Evolutionary conservation across 2,797 vertebrate genomes (phyloP).

Genomic region (Sebastes elongatus): DNA sequence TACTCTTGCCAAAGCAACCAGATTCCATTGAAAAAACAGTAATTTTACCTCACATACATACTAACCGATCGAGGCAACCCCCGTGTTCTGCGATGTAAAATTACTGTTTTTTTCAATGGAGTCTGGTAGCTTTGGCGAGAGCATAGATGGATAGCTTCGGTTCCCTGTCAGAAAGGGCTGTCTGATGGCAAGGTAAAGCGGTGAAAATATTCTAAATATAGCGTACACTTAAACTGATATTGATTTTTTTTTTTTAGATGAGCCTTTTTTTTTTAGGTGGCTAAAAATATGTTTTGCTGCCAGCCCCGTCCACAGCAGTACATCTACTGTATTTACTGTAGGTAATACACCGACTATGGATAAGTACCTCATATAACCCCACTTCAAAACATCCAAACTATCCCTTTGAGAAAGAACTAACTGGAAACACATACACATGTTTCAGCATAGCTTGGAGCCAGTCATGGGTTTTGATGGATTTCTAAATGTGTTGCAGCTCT

Average conservation of each 20-base stretch:
- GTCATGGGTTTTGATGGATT: slow-evolving; percentile 20
- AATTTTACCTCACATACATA: not conserved
- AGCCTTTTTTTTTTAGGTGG: not conserved
- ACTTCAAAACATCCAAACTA: not conserved
- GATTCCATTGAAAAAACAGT: not conserved
- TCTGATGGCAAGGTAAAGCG: no score
- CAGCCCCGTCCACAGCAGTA: not conserved
- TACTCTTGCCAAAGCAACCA: not conserved
- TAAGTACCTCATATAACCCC: not conserved
- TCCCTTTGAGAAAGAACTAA: not conserved
- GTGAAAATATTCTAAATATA: not conserved
- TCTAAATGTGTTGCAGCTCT: slow-evolving; percentile 22
- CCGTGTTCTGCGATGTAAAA: no score
- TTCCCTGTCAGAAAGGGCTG: no score
- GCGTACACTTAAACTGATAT: not conserved
- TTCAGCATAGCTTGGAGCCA: slow-evolving; percentile 11
- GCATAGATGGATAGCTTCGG: not conserved
- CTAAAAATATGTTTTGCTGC: not conserved
- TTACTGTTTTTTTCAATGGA: no score
- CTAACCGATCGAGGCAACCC: no score
- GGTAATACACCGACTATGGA: not conserved
- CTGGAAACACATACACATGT: slow-evolving; percentile 9
- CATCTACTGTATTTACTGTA: not conserved
- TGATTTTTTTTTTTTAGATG: not conserved
- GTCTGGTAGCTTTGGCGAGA: no score